Evolutionary conservation across 2,888 invertebrate species (phyloP), one percentile per base, ranked within the genome.

Genomic region (Dynastes tityus): DNA sequence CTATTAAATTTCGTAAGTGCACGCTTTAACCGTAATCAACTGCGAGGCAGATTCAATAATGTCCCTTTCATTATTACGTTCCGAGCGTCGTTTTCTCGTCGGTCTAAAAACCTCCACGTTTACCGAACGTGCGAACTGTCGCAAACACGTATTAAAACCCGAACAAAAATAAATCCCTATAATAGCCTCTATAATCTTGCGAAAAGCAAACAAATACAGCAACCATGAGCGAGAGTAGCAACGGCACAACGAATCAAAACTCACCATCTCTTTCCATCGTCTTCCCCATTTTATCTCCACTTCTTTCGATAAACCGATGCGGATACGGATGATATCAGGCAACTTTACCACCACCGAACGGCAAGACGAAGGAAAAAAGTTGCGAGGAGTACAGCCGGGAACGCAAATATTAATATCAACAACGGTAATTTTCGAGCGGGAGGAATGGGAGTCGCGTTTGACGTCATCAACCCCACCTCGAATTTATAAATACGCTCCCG

Each of bases 401-500:
- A 63, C 63, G 64, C 63, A 64, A 64, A 64, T 78, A 73, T 73
- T 78, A 73, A 65, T 78, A 78, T 73, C 71, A 63, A 63, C 77
- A 32, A 32, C 67, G 63, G 61, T 78, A 78, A 64, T 71, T 64
- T 78, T 37, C 78, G 55, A 16, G 22, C 55, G 55, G 55, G 61
- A 55, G 78, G 73, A 78, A 71, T 53, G 53, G 64, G 63, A 78
- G 64, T 55, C 49, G 45, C 32, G 51, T 73, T 61, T 73, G 78
- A 78, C 78, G 78, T 78, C 78, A 78, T 64, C 63, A 63, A 78
- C 78, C 78, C 78, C 78, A 78, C 78, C 73, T 64, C 53, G 13
- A 49, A 49, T 78, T 78, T 78, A 78, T 73, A 78, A 78, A 78
- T 78, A 78, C 71, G 70, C 40, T 65, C 78, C 78, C 58, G 73